Percentiles rank a stretch among this genome's conserved stretches.
Evolutionary conservation across 2,113 vertebrate genomes (phyloP).

Genomic region (Salminus brasiliensis): DNA sequence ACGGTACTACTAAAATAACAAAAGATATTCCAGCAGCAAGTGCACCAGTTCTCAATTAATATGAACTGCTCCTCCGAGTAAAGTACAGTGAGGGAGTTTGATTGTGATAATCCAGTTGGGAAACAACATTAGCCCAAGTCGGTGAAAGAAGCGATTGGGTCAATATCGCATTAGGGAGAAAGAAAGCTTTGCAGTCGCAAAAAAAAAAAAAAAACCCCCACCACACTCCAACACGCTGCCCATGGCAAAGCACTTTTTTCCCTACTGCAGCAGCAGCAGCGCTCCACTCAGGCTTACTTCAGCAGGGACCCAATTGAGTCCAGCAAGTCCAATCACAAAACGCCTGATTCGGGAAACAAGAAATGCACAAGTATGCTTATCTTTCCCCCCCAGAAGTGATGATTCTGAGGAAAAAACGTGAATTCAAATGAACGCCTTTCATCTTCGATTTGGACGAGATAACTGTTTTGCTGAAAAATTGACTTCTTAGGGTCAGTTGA

Average conservation of each 20-base stretch:
- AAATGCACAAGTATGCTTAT: conserved; percentile 54
- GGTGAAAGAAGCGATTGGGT: conserved; percentile 43
- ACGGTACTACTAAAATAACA: background rate
- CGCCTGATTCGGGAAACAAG: conserved; percentile 43
- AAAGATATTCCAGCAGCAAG: conserved; percentile 4
- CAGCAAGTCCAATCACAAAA: conserved; percentile 56
- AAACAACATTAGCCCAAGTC: conserved; percentile 46
- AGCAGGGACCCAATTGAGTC: conserved; percentile 59
- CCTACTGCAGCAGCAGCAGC: conserved; percentile 58
- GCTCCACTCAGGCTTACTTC: conserved; percentile 60
- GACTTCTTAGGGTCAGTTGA: conserved; percentile 19
- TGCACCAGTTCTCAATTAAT: conserved; percentile 17
- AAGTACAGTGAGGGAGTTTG: conserved; percentile 28
- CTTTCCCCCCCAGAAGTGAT: conserved; percentile 49
- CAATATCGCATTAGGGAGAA: conserved; percentile 55
- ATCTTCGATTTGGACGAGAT: conserved; percentile 41
- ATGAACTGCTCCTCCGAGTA: background rate
- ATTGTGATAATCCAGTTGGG: conserved; percentile 37
- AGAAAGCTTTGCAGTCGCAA: conserved; percentile 49
- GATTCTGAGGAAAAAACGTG: conserved; percentile 37
- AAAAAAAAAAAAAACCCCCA: conserved; percentile 34
- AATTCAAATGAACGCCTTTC: conserved; percentile 48
- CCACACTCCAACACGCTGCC: conserved; percentile 35
- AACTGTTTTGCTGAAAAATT: conserved; percentile 45
- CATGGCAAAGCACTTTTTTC: conserved; percentile 69